phyloP scores from a whole-genome alignment of 1,140 invertebrate genomes.

The Reticulitermes speratus region DNA sequence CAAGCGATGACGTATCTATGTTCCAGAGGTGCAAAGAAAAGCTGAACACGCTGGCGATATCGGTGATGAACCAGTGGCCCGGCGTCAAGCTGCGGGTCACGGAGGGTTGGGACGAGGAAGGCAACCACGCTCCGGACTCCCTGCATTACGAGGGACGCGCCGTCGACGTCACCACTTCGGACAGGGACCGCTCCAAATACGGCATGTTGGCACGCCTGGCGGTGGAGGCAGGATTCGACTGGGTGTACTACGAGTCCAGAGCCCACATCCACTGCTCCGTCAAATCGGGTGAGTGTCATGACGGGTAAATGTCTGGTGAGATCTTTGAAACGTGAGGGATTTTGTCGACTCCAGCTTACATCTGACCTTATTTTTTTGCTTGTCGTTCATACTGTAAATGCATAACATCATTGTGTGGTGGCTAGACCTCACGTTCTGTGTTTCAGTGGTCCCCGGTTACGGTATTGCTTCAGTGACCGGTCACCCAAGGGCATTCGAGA shows the following conservation, averaged over 20 bases:
- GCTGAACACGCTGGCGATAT: conserved; percentile 89
- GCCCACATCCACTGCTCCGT: conserved; percentile 96
- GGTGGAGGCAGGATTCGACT: conserved; percentile 96
- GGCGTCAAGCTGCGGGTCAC: conserved; percentile 88
- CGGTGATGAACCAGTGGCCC: conserved; percentile 98
- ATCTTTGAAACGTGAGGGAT: too few species aligned
- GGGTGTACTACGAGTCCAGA: conserved; percentile 95
- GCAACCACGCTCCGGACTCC: conserved; percentile 73
- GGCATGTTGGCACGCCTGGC: conserved; percentile 95
- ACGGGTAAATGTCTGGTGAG: conserved; percentile 67
- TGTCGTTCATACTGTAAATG: too few species aligned
- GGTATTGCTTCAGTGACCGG: too few species aligned
- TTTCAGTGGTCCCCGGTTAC: too few species aligned
- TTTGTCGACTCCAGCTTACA: too few species aligned
- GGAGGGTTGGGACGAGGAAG: conserved; percentile 93
- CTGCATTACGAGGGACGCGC: conserved; percentile 95
- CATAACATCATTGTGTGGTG: too few species aligned
- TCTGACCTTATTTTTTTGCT: too few species aligned
- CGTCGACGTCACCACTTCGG: conserved; percentile 92
- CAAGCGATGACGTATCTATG: conserved; percentile 20
- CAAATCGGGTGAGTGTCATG: conserved; percentile 84
- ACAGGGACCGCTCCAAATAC: conserved; percentile 88
- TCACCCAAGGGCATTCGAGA: too few species aligned
- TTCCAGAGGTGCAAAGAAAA: conserved; percentile 94
- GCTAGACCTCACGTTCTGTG: too few species aligned